phyloP scores from a whole-genome alignment of 2,888 invertebrate species.

The Erebia aethiops region DNA sequence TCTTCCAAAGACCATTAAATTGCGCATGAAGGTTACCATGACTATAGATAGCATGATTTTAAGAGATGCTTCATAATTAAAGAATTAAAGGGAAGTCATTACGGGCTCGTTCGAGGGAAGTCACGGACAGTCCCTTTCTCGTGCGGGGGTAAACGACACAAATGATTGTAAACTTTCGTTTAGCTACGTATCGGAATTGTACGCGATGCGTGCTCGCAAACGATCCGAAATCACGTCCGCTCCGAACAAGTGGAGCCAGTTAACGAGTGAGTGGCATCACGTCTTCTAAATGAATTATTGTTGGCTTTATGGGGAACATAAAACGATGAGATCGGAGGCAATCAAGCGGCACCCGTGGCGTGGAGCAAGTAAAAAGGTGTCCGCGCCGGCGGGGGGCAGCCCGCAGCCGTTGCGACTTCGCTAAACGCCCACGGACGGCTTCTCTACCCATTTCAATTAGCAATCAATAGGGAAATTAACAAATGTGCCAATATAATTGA shows the following conservation, averaged over 20 bases:
- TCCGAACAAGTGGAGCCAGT: constrained; percentile 66
- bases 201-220: constrained; percentile 32
- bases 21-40: constrained; percentile 36
- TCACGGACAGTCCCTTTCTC: constrained; percentile 34
- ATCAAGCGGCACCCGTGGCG: constrained; percentile 80
- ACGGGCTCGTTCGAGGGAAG: constrained; percentile 35
- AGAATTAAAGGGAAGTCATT: constrained; percentile 40
- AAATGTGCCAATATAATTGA: constrained; percentile 51
- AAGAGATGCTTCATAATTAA: constrained; percentile 38
- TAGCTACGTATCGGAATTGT: constrained; percentile 38
- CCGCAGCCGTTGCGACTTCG: constrained; percentile 65
- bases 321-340: constrained; percentile 82
- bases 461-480: constrained; percentile 68
- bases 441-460: constrained; percentile 78
- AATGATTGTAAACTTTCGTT: constrained; percentile 38
- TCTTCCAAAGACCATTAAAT: constrained; percentile 37
- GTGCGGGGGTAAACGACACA: constrained; percentile 37
- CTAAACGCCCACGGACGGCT: constrained; percentile 72
- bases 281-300: constrained; percentile 83
- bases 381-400: constrained; percentile 67
- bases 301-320: constrained; percentile 81
- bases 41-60: constrained; percentile 36
- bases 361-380: constrained; percentile 78
- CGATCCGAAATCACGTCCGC: constrained; percentile 56
- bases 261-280: constrained; percentile 82